Conservation (phyloP, 1,140 invertebrate species). For the Maniola jurtina region DNA sequence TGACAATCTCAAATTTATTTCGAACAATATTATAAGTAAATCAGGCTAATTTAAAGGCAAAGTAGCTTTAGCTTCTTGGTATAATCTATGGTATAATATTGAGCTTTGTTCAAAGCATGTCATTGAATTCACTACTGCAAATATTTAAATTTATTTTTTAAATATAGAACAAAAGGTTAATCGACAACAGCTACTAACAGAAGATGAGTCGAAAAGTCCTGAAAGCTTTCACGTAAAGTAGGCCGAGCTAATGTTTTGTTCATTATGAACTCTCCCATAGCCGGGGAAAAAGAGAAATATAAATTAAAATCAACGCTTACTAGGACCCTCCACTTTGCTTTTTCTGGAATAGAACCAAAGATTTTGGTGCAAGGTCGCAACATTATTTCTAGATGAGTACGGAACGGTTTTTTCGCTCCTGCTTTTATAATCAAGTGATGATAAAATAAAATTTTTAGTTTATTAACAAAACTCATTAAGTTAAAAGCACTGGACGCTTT, state of each 20-base stretch:
- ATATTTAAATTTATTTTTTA: neutral
- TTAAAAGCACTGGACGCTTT: neutral
- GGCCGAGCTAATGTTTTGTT: constrained; percentile 69
- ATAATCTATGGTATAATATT: no score
- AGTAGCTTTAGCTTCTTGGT: no score
- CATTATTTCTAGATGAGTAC: neutral
- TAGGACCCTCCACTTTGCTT: neutral
- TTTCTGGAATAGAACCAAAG: constrained; percentile 10
- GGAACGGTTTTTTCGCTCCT: neutral
- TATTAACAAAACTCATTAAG: constrained; percentile 11
- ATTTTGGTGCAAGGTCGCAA: constrained; percentile 6
- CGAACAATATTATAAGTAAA: no score
- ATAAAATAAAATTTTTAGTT: constrained; percentile 9
- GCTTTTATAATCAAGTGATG: constrained; percentile 9
- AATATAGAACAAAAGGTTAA: constrained; percentile 6
- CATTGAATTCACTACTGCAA: no score
- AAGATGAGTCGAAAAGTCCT: constrained; percentile 61
- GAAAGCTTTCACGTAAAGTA: constrained; percentile 68
- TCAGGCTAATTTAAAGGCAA: no score
- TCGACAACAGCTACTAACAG: constrained; percentile 42
- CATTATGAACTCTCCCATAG: constrained; percentile 57
- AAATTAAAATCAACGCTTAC: constrained; percentile 55
- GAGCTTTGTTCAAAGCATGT: no score
- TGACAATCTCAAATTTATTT: no score
- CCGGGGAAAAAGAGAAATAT: constrained; percentile 46